Base-by-base conservation (phyloP, 2,888 invertebrate species). In the Lepidochrysops patricia region DNA sequence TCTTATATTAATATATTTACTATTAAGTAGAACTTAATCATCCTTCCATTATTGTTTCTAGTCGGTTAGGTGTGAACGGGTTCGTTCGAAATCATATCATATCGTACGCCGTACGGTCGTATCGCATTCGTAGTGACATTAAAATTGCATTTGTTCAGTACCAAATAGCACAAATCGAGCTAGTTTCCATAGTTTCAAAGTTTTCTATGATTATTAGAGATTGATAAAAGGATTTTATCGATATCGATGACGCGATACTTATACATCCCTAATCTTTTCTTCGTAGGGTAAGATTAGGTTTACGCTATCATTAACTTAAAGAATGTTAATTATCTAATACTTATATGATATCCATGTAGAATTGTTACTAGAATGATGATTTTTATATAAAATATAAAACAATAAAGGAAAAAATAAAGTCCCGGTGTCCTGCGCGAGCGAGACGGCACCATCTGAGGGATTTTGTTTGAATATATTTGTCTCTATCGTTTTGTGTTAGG, bases 341-440 rank as follows among this genome's bases (percentile, higher is more conserved):
- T 78, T 62, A 65, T 84, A 85, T 70, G 72, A 76, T 80, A 87
- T 83, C 79, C 85, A 75, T 77, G 88, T 88, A 89, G 88, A 82
- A 72, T 89, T 89, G 89, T 89, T 89, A 89, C 77, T 89, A 88
- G 85, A 84, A 79, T 80, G 84, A 82, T 84, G 85, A 80, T 85
- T 88, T 87, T 87, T 87, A 77, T 80, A 81, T 74, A 84, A 84
- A 78, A 75, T 76, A 72, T 79, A 77, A 76, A 76, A 57, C 66
- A 64, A 74, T 80, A 76, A 73, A 77, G 72, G 72, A 73, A 74
- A 74, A 74, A 70, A 71, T 70, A 73, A 71, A 65, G 61, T 61
- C 71, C 70, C 72, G 76, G 74, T 80, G 77, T 75, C 73, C 76
- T 74, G 64, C 68, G 68, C 70, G 72, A 64, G 63, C 60, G 29